Base-by-base conservation (phyloP, 2,797 vertebrate species). In the Myotis findleyi region DNA sequence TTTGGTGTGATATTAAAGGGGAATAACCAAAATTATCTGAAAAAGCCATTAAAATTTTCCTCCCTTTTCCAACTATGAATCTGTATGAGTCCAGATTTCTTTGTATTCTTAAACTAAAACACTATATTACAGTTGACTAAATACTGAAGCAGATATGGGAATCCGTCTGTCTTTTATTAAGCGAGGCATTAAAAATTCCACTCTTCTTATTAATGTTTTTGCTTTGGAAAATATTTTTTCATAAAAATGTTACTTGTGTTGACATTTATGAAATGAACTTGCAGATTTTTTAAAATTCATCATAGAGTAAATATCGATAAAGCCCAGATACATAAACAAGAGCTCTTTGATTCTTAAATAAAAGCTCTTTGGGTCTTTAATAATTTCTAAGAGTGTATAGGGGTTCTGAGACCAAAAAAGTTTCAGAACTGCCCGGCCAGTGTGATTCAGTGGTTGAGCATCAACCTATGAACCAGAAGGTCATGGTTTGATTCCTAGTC, bases 201-300 rank as follows among this genome's bases (percentile, higher is more conserved):
- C 12, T 89, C 36, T 72, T 89, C 16, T 44, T 41, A 69, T 30
- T 89, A 76, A 91, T 30, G 77, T 25, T 25, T 88, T 83, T 91
- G 41, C 80, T 86, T 86, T 66, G 30, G 79, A 95, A 95, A 72
- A 38, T 62, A 73, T 1, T 57, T 91, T 92, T 84, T 84, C 10
- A 55, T 38, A n/a, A 79, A 92, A 92, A 81, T 75, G 41, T 81
- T 62, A 72, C 64, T 85, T 44, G n/a, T 59, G 49, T 87, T 90
- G 59, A 93, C 27, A 81, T 62, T 86, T 95, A 59, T 69, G 51
- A 44, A 75, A 73, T 90, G 9, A 93, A 59, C 59, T 85, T 69
- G 57, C 2, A 25, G 13, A 75, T 55, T 49, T 75, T 30, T 81
- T 90, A 81, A 51, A 51, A 75, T 69, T 81, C 86, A 36, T 75